Base-by-base conservation (phyloP, 2,113 vertebrate genomes). In the Neolamprologus tretocephalus region DNA sequence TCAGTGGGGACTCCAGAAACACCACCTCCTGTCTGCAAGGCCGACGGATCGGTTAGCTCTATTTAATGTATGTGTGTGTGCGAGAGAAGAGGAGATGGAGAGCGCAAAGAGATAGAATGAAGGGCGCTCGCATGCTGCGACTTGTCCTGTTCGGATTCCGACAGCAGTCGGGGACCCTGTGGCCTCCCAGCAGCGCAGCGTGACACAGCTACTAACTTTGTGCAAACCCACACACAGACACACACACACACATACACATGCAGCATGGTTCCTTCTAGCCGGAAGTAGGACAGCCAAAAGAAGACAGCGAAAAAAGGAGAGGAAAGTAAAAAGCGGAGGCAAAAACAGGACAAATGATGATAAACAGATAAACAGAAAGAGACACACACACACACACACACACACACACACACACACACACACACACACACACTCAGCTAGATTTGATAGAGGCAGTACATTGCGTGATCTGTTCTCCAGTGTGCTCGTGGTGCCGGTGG, bases 141-240 rank as follows among this genome's bases (percentile, higher is more conserved):
- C 85, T 92, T 85, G 93, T 93, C 89, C 92, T 93, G 88, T 83
- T 92, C 80, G 31, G 73, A 91, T 91, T 90, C 84, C 94, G 91
- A 91, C 89, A 89, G 91, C 87, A 93, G 91, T 92, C 89, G 88
- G 86, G 71, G 92, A 92, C 85, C 91, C 90, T 88, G 92, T 84
- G 90, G 91, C 93, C 91, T 94, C 90, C 81, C 90, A 93, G 84
- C 91, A 91, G 92, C 80, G 79, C 91, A 92, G 91, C 83, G 58
- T 91, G 90, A 94, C 92, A 93, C 91, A 92, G 93, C 91, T 89
- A 88, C 92, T 90, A 80, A 83, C 84, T 78, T 58, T 54, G 26
- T 49, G 45, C 80, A 23, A 82, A n/a, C 87, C 28, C 79, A 86
- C 81, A 89, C 78, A 47, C 87, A 92, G 75, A 73, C 83, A 84